Evolutionary conservation across 1,140 invertebrate species (phyloP).

Genomic region (Macrotrachela quadricornifera): DNA sequence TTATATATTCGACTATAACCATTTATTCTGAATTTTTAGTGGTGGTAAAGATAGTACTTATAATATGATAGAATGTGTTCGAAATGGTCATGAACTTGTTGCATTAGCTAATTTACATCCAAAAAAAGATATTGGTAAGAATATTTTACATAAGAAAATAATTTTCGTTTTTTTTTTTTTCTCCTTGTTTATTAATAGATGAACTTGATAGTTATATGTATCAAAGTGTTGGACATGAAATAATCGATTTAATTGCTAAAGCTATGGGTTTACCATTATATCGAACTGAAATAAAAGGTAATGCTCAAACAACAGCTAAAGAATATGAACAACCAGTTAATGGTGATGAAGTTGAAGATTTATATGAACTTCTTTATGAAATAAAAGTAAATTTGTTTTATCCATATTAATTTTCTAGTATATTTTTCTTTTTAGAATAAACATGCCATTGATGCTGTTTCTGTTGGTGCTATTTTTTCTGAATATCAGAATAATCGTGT

Average conservation of each 20-base stretch:
- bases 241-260: slow-evolving; percentile 66
- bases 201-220: slow-evolving; percentile 99
- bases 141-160: neutral
- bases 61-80: slow-evolving; percentile 91
- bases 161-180: no score
- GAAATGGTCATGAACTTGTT: slow-evolving; percentile 80
- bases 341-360: slow-evolving; percentile 95
- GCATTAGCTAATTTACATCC: slow-evolving; percentile 86
- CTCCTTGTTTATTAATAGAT: slow-evolving; percentile 32
- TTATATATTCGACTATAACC: no score
- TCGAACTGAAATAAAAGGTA: slow-evolving; percentile 52
- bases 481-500: slow-evolving; percentile 89
- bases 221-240: slow-evolving; percentile 89
- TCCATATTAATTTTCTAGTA: no score
- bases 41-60: slow-evolving; percentile 98
- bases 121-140: slow-evolving; percentile 43
- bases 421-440: slow-evolving; percentile 53
- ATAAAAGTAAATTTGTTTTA: neutral
- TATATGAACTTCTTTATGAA: slow-evolving; percentile 44
- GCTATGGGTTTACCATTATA: slow-evolving; percentile 79
- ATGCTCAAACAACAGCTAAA: slow-evolving; percentile 48
- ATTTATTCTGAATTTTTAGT: slow-evolving; percentile 31
- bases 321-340: slow-evolving; percentile 54
- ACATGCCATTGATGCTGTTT: slow-evolving; percentile 64
- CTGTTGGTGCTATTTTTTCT: slow-evolving; percentile 85